Conservation (phyloP, 2,113 vertebrate genomes). For the Percina caprodes region DNA sequence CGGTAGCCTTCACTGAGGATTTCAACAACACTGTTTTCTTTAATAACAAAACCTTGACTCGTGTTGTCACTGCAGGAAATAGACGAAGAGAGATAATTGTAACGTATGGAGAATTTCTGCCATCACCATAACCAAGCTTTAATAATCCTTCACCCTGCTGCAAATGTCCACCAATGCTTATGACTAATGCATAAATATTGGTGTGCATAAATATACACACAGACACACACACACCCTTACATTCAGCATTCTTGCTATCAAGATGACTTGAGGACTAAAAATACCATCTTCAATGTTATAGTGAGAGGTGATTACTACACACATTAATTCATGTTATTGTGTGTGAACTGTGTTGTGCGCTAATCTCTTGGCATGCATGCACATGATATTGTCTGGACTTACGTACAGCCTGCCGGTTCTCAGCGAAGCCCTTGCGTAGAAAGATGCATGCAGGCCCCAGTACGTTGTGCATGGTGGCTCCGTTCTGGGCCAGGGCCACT, state of each 20-base stretch:
- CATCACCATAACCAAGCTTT: not conserved
- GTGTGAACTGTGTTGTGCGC: not conserved
- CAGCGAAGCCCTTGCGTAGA: conserved; percentile 97
- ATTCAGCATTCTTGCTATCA: conserved; percentile 2
- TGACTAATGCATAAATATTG: conserved; percentile 2
- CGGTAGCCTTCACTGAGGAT: not conserved
- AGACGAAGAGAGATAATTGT: conserved; percentile 1
- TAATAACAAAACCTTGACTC: conserved; percentile 22
- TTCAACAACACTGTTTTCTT: conserved; percentile 21
- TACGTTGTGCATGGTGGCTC: conserved; percentile 94
- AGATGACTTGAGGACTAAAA: not conserved
- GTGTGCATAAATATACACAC: conserved; percentile 20
- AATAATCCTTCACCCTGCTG: conserved; percentile 25
- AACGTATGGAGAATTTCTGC: conserved; percentile 14
- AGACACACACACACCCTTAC: not conserved
- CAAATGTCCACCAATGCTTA: conserved; percentile 29
- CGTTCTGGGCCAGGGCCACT: conserved; percentile 93
- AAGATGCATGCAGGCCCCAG: conserved; percentile 98
- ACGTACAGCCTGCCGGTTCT: conserved; percentile 99
- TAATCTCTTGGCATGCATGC: conserved; percentile 65
- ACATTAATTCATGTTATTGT: conserved; percentile 32
- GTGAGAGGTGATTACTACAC: conserved; percentile 31
- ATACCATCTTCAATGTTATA: not conserved
- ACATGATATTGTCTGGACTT: conserved; percentile 86
- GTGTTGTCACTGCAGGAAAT: conserved; percentile 19